phyloP scores from a whole-genome alignment of 37 sponge, comb jelly and placozoan species.

The Bolinopsis microptera region DNA sequence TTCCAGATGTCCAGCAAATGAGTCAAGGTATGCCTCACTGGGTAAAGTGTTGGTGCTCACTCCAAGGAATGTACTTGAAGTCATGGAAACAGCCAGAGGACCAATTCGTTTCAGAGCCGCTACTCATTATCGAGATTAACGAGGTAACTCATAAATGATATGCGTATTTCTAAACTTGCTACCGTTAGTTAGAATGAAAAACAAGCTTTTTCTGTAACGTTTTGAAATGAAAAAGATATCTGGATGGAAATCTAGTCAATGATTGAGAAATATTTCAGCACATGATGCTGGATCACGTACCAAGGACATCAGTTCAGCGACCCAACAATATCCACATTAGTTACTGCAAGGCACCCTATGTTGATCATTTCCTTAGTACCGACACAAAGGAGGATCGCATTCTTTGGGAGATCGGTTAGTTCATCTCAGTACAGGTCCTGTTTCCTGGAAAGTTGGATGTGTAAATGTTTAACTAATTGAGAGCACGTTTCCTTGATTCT shows the following conservation, averaged over 20 bases:
- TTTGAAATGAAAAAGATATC: too few species aligned
- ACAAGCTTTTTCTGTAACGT: too few species aligned
- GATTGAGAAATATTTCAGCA: too few species aligned
- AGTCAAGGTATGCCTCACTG: conserved; percentile 52
- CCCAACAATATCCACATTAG: conserved; percentile 27
- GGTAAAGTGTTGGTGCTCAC: conserved; percentile 26
- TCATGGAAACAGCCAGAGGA: conserved; percentile 63
- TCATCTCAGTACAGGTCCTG: too few species aligned
- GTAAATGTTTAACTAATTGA: too few species aligned
- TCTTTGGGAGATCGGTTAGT: conserved; percentile 40
- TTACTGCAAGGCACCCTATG: not conserved
- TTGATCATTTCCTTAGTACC: not conserved
- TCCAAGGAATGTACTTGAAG: not conserved
- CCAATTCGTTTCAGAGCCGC: not conserved
- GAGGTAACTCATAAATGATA: too few species aligned
- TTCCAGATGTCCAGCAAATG: conserved; percentile 48
- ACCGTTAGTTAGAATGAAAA: too few species aligned
- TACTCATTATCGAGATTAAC: not conserved
- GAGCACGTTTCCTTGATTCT: too few species aligned
- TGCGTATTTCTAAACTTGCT: too few species aligned
- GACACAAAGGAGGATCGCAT: conserved; percentile 37
- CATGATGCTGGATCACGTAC: conserved; percentile 18
- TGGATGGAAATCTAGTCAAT: too few species aligned
- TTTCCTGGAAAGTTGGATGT: too few species aligned
- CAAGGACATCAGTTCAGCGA: not conserved